Conservation (phyloP, 2,888 invertebrate species). For the Drosophila incognita region DNA sequence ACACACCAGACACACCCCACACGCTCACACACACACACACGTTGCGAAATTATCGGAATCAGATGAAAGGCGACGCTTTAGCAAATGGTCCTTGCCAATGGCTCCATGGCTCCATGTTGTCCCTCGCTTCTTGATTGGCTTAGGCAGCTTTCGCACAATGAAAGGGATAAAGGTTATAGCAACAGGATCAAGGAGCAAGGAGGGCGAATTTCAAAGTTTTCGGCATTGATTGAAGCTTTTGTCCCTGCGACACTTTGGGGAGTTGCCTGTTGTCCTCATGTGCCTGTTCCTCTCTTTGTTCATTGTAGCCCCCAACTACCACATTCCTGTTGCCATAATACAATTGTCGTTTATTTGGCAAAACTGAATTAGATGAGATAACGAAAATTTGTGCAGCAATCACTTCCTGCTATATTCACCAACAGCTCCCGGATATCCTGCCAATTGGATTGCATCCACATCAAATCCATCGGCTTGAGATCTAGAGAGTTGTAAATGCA, state of each 20-base stretch:
- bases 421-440: slow-evolving; percentile 56
- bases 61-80: slow-evolving; percentile 51
- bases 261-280: slow-evolving; percentile 16
- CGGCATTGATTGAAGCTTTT: slow-evolving; percentile 70
- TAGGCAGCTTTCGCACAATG: slow-evolving; percentile 65
- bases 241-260: slow-evolving; percentile 48
- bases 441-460: slow-evolving; percentile 45
- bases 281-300: background rate
- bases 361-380: slow-evolving; percentile 55
- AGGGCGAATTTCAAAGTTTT: slow-evolving; percentile 49
- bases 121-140: slow-evolving; percentile 66
- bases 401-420: slow-evolving; percentile 39
- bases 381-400: slow-evolving; percentile 27
- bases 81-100: slow-evolving; percentile 46
- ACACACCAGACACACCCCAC: background rate
- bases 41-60: slow-evolving; percentile 8
- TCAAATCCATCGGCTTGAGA: background rate
- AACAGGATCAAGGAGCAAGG: slow-evolving; percentile 50
- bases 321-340: slow-evolving; percentile 44
- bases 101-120: slow-evolving; percentile 35
- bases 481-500: slow-evolving; percentile 9
- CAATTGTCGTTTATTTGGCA: slow-evolving; percentile 57
- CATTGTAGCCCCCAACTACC: background rate
- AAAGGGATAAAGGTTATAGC: slow-evolving; percentile 65
- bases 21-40: slow-evolving; percentile 1